Evolutionary conservation across 2,113 vertebrate genomes (phyloP).

Genomic region (Melanotaenia duboulayi): DNA sequence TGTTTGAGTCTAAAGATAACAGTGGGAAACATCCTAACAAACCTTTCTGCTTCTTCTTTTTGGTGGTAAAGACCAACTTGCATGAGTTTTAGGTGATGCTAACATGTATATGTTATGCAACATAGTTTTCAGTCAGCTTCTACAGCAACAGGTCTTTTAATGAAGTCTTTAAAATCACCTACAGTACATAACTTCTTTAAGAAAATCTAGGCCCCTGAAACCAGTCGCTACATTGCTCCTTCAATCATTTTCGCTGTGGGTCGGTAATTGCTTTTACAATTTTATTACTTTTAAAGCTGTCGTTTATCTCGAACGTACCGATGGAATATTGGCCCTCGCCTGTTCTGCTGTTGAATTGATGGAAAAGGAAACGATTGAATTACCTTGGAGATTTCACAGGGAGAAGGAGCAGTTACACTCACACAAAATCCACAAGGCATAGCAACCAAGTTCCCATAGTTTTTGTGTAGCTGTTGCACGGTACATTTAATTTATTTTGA

Average conservation of each 20-base stretch:
- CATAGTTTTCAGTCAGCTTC: constrained; percentile 5
- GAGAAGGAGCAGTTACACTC: constrained; percentile 50
- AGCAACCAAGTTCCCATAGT: constrained; percentile 46
- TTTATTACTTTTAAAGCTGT: constrained; percentile 80
- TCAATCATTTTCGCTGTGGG: constrained; percentile 64
- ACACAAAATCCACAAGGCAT: constrained; percentile 65
- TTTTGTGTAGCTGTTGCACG: constrained; percentile 29
- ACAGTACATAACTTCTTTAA: constrained; percentile 52
- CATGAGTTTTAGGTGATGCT: constrained; percentile 7
- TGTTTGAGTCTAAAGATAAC: constrained; percentile 12
- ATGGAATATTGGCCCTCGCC: constrained; percentile 74
- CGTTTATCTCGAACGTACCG: constrained; percentile 73
- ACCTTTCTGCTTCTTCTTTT: neutral
- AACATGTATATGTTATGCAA: constrained; percentile 14
- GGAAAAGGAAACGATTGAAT: constrained; percentile 77
- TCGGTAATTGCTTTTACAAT: constrained; percentile 80
- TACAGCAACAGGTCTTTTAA: constrained; percentile 28
- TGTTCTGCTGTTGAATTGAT: constrained; percentile 70
- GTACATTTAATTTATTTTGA: constrained; percentile 51
- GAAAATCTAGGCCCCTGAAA: constrained; percentile 63
- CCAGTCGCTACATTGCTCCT: constrained; percentile 72
- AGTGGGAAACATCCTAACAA: neutral
- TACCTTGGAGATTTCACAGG: constrained; percentile 70
- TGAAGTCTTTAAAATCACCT: constrained; percentile 59
- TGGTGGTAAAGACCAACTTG: neutral